phyloP scores from a whole-genome alignment of 2,797 vertebrate species.

The Characodon lateralis region DNA sequence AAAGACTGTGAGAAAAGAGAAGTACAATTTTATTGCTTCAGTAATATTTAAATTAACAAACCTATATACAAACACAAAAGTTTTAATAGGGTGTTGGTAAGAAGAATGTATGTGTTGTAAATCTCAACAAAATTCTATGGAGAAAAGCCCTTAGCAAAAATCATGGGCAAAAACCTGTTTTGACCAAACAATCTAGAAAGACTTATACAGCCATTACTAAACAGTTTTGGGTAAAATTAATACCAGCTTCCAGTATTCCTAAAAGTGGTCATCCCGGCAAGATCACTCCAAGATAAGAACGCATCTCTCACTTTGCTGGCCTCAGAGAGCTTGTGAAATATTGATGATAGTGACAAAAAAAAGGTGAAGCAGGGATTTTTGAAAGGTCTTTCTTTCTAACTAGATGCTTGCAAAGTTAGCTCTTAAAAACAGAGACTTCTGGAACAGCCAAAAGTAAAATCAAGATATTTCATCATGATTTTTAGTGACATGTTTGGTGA shows the following conservation, averaged over 20 bases:
- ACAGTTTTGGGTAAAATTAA: too few relatives aligned
- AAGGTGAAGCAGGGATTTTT: background rate
- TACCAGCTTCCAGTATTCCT: background rate
- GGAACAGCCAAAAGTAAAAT: background rate
- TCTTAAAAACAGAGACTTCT: background rate
- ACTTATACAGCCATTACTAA: background rate
- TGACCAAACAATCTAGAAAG: background rate
- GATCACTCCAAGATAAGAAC: background rate
- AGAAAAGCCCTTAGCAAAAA: background rate
- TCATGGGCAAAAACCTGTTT: background rate
- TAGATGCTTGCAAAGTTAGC: background rate
- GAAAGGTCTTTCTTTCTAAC: background rate
- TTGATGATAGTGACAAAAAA: background rate
- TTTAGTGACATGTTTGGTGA: background rate
- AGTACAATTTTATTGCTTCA: background rate
- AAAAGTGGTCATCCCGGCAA: background rate
- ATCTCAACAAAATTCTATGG: background rate
- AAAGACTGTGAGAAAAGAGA: background rate
- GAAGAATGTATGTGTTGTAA: background rate
- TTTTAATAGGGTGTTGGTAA: background rate
- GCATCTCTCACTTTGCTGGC: background rate
- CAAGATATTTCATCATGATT: background rate
- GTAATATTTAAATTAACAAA: background rate
- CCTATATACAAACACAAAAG: background rate
- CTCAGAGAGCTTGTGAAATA: background rate